A percentile compares a stretch with the other conserved stretches of the same genome.
These are phyloP conservation scores for Columba janthina DNA, from an alignment of 2,113 vertebrate species.

Conservation along the genomic window DNA sequence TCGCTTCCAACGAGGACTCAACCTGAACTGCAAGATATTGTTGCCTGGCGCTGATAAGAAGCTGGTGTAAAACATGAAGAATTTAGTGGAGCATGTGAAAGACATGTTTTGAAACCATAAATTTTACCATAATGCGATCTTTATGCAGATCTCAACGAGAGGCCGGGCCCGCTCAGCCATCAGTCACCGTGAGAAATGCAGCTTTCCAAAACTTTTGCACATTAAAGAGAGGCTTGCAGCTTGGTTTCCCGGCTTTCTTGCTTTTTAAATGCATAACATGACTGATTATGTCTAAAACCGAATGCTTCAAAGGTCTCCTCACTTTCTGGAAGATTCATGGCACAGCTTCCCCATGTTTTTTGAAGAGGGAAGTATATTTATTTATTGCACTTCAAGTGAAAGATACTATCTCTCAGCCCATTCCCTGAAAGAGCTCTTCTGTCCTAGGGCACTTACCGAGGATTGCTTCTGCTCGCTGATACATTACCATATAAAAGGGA, in stretches of 20 bases:
- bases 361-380: conserved; percentile 26
- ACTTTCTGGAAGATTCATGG: conserved; percentile 44
- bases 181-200: background rate
- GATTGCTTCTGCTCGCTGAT: conserved; percentile 21
- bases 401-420: background rate
- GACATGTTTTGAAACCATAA: background rate
- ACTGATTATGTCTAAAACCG: background rate
- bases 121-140: background rate
- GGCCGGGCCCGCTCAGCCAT: background rate
- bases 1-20: too few species aligned
- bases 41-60: accelerated
- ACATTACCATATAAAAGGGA: conserved; percentile 9
- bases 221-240: background rate
- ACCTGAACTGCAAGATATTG: too few species aligned
- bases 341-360: background rate
- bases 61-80: background rate
- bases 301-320: background rate
- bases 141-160: background rate
- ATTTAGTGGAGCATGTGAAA: background rate
- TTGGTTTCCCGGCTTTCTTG: background rate
- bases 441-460: conserved; percentile 1
- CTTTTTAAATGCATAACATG: background rate
- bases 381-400: conserved; percentile 29
- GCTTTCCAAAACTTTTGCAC: background rate
- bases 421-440: conserved; percentile 29